Evolutionary conservation across 2,797 vertebrate genomes (phyloP), one percentile per base, ranked within the genome.

Genomic region (Rhincodon typus): DNA sequence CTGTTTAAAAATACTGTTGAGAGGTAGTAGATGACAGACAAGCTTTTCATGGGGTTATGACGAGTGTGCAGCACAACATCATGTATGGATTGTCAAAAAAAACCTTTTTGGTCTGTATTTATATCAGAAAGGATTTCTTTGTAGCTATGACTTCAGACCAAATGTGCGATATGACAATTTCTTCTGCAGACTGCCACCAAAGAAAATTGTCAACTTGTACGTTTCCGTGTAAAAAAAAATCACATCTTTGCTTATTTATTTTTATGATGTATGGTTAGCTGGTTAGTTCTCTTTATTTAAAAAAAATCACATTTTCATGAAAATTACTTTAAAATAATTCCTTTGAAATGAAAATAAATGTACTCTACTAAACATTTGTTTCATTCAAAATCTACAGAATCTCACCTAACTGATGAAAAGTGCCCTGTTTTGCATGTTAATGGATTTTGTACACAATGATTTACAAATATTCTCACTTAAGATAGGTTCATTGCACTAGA

Each of bases 21-120:
- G 97, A 98, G 97, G 97, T 97, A 97, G 98, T 97, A 97, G 96
- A 96, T 96, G 96, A 96, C 95, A 96, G 96, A 97, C 96, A 96
- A 96, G 96, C 97, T 96, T 96, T 70, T 96, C 95, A 97, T 96
- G 96, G 46, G 46, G 96, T 96, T 15, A n/a, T 94, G 84, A 97
- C 50, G 46, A 1, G 69, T 70, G 94, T 96, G 96, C 94, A 96
- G 96, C 87, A 96, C 6, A 96, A 96, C 96, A 94, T 62, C 95
- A 95, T 27, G 0, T 95, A 96, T 0, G 96, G 96, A 96, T 94
- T 96, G 95, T 96, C 96, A 96, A 34, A 93, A 91, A 96, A 93
- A 94, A 96, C 90, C 95, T 94, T 30, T 57, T 86, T 77, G 38
- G 96, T 66, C n/a, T 94, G 46, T 70, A 95, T 95, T 95, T 97